These are phyloP conservation scores for Heliothis peltigera DNA, from an alignment of 2,888 invertebrate genomes.

Conservation along the genomic window DNA sequence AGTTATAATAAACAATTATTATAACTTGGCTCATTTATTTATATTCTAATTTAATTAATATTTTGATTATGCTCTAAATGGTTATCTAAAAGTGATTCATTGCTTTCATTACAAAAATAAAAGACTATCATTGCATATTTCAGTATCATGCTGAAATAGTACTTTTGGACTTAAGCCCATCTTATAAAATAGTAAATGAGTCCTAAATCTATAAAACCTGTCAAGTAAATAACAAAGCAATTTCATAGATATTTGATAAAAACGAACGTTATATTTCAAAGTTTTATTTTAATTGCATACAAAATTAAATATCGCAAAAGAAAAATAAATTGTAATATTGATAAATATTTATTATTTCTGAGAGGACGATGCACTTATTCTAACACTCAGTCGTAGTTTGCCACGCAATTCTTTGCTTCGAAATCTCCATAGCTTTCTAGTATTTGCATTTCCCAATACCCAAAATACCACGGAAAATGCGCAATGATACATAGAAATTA, in stretches of 20 bases:
- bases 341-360: neutral
- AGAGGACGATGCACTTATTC: constrained; percentile 36
- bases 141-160: neutral
- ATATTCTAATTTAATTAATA: too few species aligned
- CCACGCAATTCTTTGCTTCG: constrained; percentile 35
- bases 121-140: neutral
- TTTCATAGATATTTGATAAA: too few species aligned
- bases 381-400: constrained; percentile 34
- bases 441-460: constrained; percentile 81
- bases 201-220: too few species aligned
- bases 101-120: neutral
- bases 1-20: too few species aligned
- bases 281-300: neutral
- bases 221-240: too few species aligned
- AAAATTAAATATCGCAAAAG: neutral
- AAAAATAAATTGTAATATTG: too few species aligned
- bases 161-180: too few species aligned
- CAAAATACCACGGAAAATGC: constrained; percentile 80
- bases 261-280: too few species aligned
- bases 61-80: too few species aligned
- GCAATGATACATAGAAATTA: constrained; percentile 78
- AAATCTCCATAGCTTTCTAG: constrained; percentile 76
- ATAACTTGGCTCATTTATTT: too few species aligned
- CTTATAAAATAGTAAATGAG: too few species aligned
- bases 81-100: neutral